Evolutionary conservation across 2,888 invertebrate genomes (phyloP), one percentile per base, ranked within the genome.

Genomic region (Melolontha melolontha): DNA sequence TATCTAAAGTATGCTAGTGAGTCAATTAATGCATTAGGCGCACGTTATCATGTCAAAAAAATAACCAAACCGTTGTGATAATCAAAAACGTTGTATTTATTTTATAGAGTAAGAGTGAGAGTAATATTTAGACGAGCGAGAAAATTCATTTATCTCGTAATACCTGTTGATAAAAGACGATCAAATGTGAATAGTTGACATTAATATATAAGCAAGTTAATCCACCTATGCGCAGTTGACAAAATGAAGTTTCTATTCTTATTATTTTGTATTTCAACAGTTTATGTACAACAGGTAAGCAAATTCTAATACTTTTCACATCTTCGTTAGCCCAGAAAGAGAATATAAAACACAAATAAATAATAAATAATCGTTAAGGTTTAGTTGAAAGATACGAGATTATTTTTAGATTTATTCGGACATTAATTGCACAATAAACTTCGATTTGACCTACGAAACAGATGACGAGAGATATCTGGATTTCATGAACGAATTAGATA

Each of bases 401-500:
- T 22, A 2, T 5, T 55, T 55, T 22, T 14, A 40, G 41, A 11
- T 41, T 1, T 17, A 22, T 14, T 22, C 17, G 6, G 14, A 57
- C 2, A 27, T 2, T 0, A 27, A 12, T n/a, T 44, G 29, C 5
- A 44, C 42, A 8, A 29, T 42, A n/a, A 57, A 27, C 2, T 57
- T 57, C 10, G 44, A 57, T n/a, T 27, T 57, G 4, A 29, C 5
- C 16, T 12, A 16, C n/a, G 57, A 57, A 27, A 22, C 42, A n/a
- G 44, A 44, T 10, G 57, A 57, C 8, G 8, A 42, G 5, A 57
- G 6, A 12, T 57, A 57, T 42, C 8, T 29, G 5, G 27, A 22
- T 12, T 57, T 57, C 8, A 57, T 57, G 57, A 8, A 17, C 1
- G 57, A 57, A 22, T 57, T 57, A 16, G 57, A 57, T 5, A 8